Evolutionary conservation across 2,888 invertebrate genomes (phyloP), one percentile per base, ranked within the genome.

Genomic region (Itoplectis maculator): DNA sequence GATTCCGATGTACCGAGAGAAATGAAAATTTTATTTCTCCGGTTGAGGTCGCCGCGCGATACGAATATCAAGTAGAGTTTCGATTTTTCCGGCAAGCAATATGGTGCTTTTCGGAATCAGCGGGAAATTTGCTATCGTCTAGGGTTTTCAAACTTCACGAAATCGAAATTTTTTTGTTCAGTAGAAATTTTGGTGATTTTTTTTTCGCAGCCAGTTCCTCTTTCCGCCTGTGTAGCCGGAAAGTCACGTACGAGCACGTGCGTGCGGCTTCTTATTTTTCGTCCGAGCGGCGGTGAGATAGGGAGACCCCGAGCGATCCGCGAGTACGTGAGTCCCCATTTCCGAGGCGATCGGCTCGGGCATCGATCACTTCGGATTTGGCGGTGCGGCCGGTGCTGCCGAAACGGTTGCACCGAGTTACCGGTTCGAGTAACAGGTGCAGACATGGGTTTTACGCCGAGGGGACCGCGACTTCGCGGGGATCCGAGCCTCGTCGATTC

Each of bases 51-150:
- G 65, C 37, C 18, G 70, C 81, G 81, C 84, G 79, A 80, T 81
- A 75, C 79, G 84, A 85, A 86, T 87, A 83, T 79, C 79, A 83
- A 86, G 84, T 81, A 83, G 76, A n/a, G n/a, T n/a, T n/a, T n/a
- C n/a, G n/a, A n/a, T n/a, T n/a, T n/a, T n/a, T n/a, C n/a, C n/a
- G n/a, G n/a, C n/a, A n/a, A n/a, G n/a, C n/a, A n/a, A n/a, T n/a
- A n/a, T n/a, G n/a, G n/a, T n/a, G n/a, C n/a, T n/a, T n/a, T n/a
- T n/a, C n/a, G n/a, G n/a, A n/a, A n/a, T n/a, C n/a, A n/a, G n/a
- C n/a, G n/a, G n/a, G n/a, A n/a, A n/a, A n/a, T n/a, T n/a, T n/a
- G n/a, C n/a, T n/a, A n/a, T n/a, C n/a, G n/a, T n/a, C n/a, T n/a
- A n/a, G n/a, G n/a, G n/a, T n/a, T n/a, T n/a, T n/a, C n/a, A n/a